These are phyloP conservation scores for Phainopepla nitens DNA, from an alignment of 2,113 vertebrate genomes.

Conservation along the genomic window DNA sequence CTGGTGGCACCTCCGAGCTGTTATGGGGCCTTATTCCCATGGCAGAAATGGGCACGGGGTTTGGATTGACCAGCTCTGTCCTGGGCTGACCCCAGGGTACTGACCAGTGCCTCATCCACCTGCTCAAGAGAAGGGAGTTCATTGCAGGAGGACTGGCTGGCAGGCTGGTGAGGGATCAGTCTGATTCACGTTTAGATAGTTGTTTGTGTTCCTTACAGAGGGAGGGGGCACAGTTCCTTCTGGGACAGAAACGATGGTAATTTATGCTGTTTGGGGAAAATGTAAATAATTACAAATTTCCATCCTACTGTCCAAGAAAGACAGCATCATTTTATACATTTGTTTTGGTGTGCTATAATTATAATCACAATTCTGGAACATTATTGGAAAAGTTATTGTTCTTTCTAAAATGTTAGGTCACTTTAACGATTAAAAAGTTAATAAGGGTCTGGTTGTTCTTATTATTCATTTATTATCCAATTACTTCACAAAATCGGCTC, in stretches of 20 bases:
- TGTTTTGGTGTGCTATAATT: neutral
- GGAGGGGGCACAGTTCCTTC: neutral
- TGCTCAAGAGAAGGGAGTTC: neutral
- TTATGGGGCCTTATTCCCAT: neutral
- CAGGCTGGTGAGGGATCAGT: neutral
- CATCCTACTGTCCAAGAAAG: conserved; percentile 41
- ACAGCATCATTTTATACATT: neutral
- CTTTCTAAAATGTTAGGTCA: conserved; percentile 24
- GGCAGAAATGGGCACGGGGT: neutral
- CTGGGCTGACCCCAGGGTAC: rapidly evolving
- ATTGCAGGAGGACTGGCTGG: too few species aligned
- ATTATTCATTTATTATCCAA: conserved; percentile 43
- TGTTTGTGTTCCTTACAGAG: neutral
- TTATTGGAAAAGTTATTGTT: conserved; percentile 13
- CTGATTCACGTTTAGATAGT: neutral
- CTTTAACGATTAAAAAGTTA: conserved; percentile 31
- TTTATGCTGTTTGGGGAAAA: neutral
- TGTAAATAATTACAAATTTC: conserved; percentile 38
- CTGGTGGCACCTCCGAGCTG: neutral
- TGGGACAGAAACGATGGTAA: neutral
- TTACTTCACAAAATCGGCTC: conserved; percentile 26
- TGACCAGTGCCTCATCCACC: rapidly evolving
- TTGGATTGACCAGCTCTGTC: neutral
- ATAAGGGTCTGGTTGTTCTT: conserved; percentile 1
- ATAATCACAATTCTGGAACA: neutral